Base-by-base conservation (phyloP, 2,888 invertebrate species). In the Agonopterix arenella region DNA sequence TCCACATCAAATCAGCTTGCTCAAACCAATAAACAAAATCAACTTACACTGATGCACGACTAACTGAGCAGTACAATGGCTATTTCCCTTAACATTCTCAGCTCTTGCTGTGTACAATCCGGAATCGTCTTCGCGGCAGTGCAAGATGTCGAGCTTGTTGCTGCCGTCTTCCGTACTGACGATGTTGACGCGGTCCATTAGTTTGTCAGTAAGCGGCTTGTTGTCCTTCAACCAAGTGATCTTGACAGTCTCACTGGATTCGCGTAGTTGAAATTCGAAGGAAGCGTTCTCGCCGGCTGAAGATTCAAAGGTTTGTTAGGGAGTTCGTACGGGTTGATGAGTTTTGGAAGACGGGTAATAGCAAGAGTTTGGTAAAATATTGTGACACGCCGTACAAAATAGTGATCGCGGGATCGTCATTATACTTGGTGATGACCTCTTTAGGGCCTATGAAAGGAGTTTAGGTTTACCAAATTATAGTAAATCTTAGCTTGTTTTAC, bases 31-130 rank as follows among this genome's bases (percentile, higher is more conserved):
- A 36, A 44, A 40, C 0, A 28, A 52, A 48, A 42, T 28, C 5
- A 51, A 89, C 93, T 93, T 90, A 97, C 97, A 89, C 90, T 95
- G 93, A 68, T 95, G 94, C 59, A 97, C 96, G 59, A 95, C 92
- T 65, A 97, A 92, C 82, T 96, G 96, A 53, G 97, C 96, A 42
- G 97, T 96, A 77, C 96, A 96, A 53, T 95, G 93, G 44, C 95
- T 90, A 64, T 94, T 94, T 54, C 97, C 96, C 52, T 93, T 92
- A 28, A 90, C 89, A 70, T 97, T 96, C 52, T 94, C 93, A 13
- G 97, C 97, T 57, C 96, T 92, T 45, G 97, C 96, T 0, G 96
- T 96, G 78, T 98, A 98, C 44, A 96, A 91, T 46, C 97, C 98
- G n/a, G 93, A 91, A 80, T 98, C 98, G 36, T 91, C 92, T 63